These are phyloP conservation scores for Drosophila mojavensis DNA, from an alignment of 1,140 invertebrate genomes.

Conservation along the genomic window DNA sequence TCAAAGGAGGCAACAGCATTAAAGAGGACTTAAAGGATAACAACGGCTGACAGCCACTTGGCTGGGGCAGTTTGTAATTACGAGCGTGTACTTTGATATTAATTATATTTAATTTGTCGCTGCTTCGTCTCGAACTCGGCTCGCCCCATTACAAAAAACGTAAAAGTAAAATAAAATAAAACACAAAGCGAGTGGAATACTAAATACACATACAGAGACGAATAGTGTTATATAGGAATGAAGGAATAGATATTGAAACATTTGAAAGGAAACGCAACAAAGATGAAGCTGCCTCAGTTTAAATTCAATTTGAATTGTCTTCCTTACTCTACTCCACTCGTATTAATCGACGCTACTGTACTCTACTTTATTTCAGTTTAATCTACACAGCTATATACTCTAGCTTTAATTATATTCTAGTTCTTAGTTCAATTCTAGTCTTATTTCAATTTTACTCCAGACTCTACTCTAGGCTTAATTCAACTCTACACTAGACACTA, in stretches of 20 bases:
- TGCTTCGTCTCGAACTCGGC: conserved; percentile 2
- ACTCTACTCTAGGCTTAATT: too few species aligned
- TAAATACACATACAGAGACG: conserved; percentile 2
- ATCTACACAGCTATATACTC: too few species aligned
- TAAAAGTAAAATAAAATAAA: neutral
- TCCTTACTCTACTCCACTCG: too few species aligned
- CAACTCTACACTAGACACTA: too few species aligned
- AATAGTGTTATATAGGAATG: neutral
- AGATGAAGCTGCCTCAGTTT: too few species aligned
- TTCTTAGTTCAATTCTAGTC: too few species aligned
- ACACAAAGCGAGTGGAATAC: neutral
- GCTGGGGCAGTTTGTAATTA: conserved; percentile 68
- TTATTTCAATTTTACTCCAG: too few species aligned
- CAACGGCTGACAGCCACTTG: conserved; percentile 57
- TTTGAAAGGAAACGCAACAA: too few species aligned
- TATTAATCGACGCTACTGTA: too few species aligned
- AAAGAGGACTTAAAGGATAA: conserved; percentile 67
- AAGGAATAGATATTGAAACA: neutral
- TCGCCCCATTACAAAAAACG: neutral
- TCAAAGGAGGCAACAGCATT: conserved; percentile 67
- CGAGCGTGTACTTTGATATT: conserved; percentile 61
- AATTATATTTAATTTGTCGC: conserved; percentile 42
- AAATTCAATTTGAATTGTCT: too few species aligned
- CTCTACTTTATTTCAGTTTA: too few species aligned
- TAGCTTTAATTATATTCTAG: too few species aligned